phyloP scores from a whole-genome alignment of 2,888 invertebrate species.

The Phaedon cochleariae region DNA sequence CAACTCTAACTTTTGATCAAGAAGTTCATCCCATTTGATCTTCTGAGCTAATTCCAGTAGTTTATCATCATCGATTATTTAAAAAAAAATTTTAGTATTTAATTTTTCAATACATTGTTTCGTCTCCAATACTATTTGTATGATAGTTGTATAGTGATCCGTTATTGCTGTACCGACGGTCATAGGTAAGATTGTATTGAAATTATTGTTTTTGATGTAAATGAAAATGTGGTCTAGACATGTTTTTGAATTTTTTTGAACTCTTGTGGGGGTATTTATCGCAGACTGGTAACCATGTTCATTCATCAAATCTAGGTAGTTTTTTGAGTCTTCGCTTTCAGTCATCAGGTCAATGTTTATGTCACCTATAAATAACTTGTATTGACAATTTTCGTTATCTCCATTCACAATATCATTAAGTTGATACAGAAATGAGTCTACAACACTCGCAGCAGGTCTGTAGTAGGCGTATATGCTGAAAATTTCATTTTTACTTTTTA shows the following conservation, averaged over 20 bases:
- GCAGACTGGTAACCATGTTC: conserved; percentile 1
- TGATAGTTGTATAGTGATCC: neutral
- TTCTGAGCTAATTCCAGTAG: neutral
- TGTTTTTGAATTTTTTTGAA: neutral
- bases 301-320: neutral
- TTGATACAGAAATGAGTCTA: too few species aligned
- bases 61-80: neutral
- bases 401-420: too few species aligned
- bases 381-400: too few species aligned
- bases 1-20: too few species aligned
- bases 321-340: neutral
- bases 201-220: neutral
- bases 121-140: neutral
- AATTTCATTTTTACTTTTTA: too few species aligned
- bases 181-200: neutral
- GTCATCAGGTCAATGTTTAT: neutral
- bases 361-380: too few species aligned
- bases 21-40: neutral
- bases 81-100: neutral
- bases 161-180: neutral
- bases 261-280: conserved; percentile 7
- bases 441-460: too few species aligned
- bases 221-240: conserved; percentile 8
- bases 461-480: too few species aligned
- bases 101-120: neutral